Evolutionary conservation across 1,140 invertebrate genomes (phyloP).

Genomic region (Cecropterus lyciades): DNA sequence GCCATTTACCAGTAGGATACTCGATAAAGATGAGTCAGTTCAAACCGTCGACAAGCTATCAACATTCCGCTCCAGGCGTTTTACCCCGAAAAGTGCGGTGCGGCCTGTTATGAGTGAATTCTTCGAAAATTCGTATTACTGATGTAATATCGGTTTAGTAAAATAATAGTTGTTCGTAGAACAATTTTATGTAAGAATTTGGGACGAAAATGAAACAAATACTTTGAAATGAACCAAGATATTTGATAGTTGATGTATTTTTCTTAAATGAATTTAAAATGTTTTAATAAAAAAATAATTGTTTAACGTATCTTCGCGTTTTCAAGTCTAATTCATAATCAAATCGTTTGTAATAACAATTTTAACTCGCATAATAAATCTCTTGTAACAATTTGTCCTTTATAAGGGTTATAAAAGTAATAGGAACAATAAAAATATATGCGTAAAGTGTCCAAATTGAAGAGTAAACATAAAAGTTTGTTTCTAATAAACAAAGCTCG

Average conservation of each 20-base stretch:
- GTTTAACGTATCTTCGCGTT: slow-evolving; percentile 8
- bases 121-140: slow-evolving; percentile 1
- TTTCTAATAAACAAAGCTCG: slow-evolving; percentile 66
- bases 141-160: slow-evolving; percentile 7
- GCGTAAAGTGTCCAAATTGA: slow-evolving; percentile 41
- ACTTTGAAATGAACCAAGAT: background rate
- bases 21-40: slow-evolving; percentile 6
- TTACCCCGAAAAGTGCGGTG: slow-evolving; percentile 15
- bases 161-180: background rate
- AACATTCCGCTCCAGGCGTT: slow-evolving; percentile 16
- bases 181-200: background rate
- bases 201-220: background rate
- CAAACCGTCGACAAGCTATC: slow-evolving; percentile 24
- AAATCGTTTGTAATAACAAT: slow-evolving; percentile 51
- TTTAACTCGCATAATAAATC: slow-evolving; percentile 57
- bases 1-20: background rate
- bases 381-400: slow-evolving; percentile 50
- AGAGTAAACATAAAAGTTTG: slow-evolving; percentile 57
- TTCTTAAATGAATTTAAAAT: too few species aligned
- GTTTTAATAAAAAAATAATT: too few species aligned
- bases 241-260: too few species aligned
- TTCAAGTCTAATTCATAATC: slow-evolving; percentile 33
- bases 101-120: slow-evolving; percentile 14
- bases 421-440: slow-evolving; percentile 52
- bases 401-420: slow-evolving; percentile 57